Percentiles rank a stretch among this genome's conserved stretches.
Evolutionary conservation across 1,140 invertebrate genomes (phyloP).

Genomic region (Lithobius niger): DNA sequence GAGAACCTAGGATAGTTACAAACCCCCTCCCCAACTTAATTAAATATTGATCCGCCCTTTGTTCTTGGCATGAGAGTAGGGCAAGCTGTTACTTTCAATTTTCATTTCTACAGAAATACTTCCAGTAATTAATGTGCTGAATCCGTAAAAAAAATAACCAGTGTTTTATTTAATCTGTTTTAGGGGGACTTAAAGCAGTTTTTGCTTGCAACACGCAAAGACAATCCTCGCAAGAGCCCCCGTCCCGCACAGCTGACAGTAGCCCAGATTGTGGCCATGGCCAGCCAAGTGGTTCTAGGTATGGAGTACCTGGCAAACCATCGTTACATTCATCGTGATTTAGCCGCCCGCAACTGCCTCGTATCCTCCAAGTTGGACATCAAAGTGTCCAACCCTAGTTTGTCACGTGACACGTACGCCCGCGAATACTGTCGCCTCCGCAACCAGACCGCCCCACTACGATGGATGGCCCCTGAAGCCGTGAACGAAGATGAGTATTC

Average conservation of each 20-base stretch:
- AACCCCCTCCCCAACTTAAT: too few relatives aligned
- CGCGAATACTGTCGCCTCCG: slow-evolving; percentile 54
- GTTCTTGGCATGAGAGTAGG: too few relatives aligned
- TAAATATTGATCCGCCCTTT: too few relatives aligned
- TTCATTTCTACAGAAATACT: too few relatives aligned
- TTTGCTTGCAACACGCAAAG: slow-evolving; percentile 62
- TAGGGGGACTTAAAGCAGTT: slow-evolving; percentile 89
- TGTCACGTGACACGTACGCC: slow-evolving; percentile 70
- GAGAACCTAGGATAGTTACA: too few relatives aligned
- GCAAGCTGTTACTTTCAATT: too few relatives aligned
- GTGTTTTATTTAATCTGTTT: slow-evolving; percentile 19
- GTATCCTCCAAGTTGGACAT: slow-evolving; percentile 66
- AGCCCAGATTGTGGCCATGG: slow-evolving; percentile 53
- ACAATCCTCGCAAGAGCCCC: slow-evolving; percentile 31
- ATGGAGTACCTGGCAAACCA: slow-evolving; percentile 64
- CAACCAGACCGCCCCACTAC: slow-evolving; percentile 50
- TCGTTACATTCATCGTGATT: slow-evolving; percentile 67
- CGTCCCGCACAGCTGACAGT: slow-evolving; percentile 46
- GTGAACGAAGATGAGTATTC: slow-evolving; percentile 82
- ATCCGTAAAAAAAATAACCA: too few relatives aligned
- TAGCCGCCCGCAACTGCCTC: slow-evolving; percentile 85
- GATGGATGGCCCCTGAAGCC: slow-evolving; percentile 80
- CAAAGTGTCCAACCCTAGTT: slow-evolving; percentile 66
- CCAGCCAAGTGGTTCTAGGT: slow-evolving; percentile 65
- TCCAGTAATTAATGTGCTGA: too few relatives aligned